These are phyloP conservation scores for Pristionchus arcanus DNA, from an alignment of 2,888 invertebrate genomes.

Conservation along the genomic window DNA sequence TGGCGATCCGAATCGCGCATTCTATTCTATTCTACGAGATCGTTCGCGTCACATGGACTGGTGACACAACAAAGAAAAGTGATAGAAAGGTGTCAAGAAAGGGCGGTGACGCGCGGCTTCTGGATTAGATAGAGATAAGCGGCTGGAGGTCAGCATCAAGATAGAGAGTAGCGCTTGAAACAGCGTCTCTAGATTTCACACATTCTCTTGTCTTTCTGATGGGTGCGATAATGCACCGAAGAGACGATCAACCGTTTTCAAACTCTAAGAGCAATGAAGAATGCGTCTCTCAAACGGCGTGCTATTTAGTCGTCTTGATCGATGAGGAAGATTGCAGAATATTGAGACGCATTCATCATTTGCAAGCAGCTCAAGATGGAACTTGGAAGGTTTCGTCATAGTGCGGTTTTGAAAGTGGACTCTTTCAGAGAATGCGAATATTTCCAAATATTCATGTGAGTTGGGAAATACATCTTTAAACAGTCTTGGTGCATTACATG, in stretches of 20 bases:
- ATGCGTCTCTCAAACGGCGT: too few species aligned
- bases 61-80: background rate
- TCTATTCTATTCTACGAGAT: background rate
- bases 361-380: background rate
- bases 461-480: background rate
- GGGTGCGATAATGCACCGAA: too few species aligned
- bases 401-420: background rate
- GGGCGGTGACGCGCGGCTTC: background rate
- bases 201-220: too few species aligned
- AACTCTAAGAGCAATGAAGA: too few species aligned
- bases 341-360: too few species aligned
- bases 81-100: background rate
- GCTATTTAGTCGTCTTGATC: too few species aligned
- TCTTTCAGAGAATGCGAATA: background rate
- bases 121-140: constrained; percentile 16
- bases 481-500: background rate
- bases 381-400: background rate
- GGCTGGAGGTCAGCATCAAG: background rate
- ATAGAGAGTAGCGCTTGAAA: background rate
- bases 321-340: too few species aligned
- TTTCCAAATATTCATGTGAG: background rate
- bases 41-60: background rate
- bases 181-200: background rate
- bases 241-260: too few species aligned
- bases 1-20: too few species aligned